Evolutionary conservation across 2,888 invertebrate species (phyloP), one percentile per base, ranked within the genome.

Genomic region (Hypsopygia costalis): DNA sequence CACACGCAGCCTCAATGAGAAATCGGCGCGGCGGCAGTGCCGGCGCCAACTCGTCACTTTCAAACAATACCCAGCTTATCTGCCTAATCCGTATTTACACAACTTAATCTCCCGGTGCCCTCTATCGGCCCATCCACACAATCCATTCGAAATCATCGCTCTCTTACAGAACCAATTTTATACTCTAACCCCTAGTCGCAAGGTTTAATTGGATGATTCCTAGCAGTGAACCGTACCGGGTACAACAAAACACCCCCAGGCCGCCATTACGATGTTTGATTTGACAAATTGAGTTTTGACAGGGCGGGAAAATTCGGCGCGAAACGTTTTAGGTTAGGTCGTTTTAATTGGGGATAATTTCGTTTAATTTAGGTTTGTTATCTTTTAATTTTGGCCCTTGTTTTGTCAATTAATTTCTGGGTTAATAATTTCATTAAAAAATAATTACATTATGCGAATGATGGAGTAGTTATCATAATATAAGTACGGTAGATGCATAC

Each of bases 241-340:
- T 53, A 55, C 53, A 55, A 56, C 59, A 59, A 58, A 56, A 62
- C 71, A 65, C 74, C 81, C 80, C 64, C 52, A 52, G 46, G 51
- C 60, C 60, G 65, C 75, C 69, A 81, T 80, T 78, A 74, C 67
- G 68, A 67, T 83, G 77, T 83, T 86, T 87, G 81, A 76, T 66
- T 81, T 81, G 79, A 83, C 85, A 87, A 87, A 87, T 88, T 87
- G 81, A 80, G 81, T 87, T 87, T 82, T 85, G 86, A 86, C 86
- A 81, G 75, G 68, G 81, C 78, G 79, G 72, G 72, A 80, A 73
- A 73, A 66, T 71, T 70, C 66, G 49, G 66, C 67, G 69, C 68
- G 65, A 62, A 68, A 46, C 62, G 63, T 72, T 78, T 76, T 69
- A 67, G 66, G 58, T 63, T 60, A 58, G 57, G 50, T 45, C 48